These are phyloP conservation scores for Melanotaenia boesemani DNA, from an alignment of 2,797 vertebrate species.

Conservation along the genomic window DNA sequence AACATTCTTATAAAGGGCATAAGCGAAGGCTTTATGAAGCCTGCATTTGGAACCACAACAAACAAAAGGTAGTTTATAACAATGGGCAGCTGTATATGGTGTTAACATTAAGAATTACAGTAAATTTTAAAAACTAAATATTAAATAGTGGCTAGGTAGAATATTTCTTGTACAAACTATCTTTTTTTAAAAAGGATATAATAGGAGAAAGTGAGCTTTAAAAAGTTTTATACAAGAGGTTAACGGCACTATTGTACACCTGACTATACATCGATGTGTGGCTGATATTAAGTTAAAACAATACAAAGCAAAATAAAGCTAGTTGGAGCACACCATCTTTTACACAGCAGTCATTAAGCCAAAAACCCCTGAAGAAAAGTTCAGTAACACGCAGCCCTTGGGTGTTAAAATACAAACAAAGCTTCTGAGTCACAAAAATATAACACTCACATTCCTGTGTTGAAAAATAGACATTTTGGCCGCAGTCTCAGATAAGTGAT, in stretches of 20 bases:
- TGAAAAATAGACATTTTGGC: conserved; percentile 82
- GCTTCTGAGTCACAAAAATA: conserved; percentile 69
- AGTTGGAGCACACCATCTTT: conserved; percentile 47
- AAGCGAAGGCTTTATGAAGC: conserved; percentile 18
- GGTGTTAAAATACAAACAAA: conserved; percentile 72
- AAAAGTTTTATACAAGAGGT: conserved; percentile 59
- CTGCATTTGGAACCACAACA: conserved; percentile 41
- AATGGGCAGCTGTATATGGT: conserved; percentile 65
- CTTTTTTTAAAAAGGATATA: conserved; percentile 42
- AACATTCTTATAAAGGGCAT: conserved; percentile 54
- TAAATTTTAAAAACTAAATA: conserved; percentile 43
- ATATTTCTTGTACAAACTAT: conserved; percentile 46
- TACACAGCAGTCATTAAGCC: conserved; percentile 70
- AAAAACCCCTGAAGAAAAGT: conserved; percentile 72
- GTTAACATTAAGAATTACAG: conserved; percentile 70
- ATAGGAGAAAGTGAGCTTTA: conserved; percentile 52
- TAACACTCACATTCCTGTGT: conserved; percentile 75
- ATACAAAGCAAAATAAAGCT: conserved; percentile 73
- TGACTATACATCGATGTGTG: conserved; percentile 59
- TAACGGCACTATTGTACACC: conserved; percentile 59
- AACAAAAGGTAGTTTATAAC: conserved; percentile 62
- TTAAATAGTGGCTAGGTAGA: conserved; percentile 60
- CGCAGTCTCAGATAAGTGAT: conserved; percentile 57
- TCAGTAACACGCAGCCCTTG: conserved; percentile 80
- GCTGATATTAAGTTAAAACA: conserved; percentile 66